Percentiles rank a stretch among this genome's conserved stretches.
Evolutionary conservation across 1,140 invertebrate genomes (phyloP).

Genomic region (Wasmannia auropunctata): DNA sequence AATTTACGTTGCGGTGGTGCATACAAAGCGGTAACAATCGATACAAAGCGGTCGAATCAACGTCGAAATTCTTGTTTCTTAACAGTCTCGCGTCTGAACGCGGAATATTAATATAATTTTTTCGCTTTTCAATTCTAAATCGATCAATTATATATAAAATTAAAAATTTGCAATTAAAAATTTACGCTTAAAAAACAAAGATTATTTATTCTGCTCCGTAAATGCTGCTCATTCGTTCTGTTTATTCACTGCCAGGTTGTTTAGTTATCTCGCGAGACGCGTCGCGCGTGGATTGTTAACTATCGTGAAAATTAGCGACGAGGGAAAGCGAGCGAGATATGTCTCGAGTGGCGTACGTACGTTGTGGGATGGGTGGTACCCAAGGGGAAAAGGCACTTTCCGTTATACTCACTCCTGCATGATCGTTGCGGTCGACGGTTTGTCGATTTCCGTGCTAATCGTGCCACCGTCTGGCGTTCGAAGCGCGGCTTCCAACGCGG

Average conservation of each 20-base stretch:
- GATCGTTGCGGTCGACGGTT: constrained; percentile 67
- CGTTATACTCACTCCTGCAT: constrained; percentile 76
- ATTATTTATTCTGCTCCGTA: background rate
- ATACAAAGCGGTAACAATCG: constrained; percentile 55
- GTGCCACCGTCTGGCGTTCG: constrained; percentile 75
- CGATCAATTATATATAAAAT: background rate
- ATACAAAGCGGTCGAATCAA: constrained; percentile 44
- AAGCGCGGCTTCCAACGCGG: constrained; percentile 72
- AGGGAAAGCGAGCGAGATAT: background rate
- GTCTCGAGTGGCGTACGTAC: background rate
- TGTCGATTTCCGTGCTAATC: constrained; percentile 79
- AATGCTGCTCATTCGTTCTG: background rate
- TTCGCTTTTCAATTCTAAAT: background rate
- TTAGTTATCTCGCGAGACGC: background rate
- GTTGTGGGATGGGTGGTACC: background rate
- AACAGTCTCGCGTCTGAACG: background rate
- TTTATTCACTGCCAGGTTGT: background rate
- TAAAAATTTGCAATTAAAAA: background rate
- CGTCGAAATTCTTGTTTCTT: background rate
- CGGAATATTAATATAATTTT: background rate
- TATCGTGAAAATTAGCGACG: constrained; percentile 27
- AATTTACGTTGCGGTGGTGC: constrained; percentile 64
- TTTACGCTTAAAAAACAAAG: background rate
- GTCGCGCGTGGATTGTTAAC: constrained; percentile 52
- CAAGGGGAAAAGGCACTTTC: constrained; percentile 35